Percentiles rank a stretch among this genome's conserved stretches.
phyloP scores from a whole-genome alignment of 1,140 invertebrate genomes.

The Nymphalis io region DNA sequence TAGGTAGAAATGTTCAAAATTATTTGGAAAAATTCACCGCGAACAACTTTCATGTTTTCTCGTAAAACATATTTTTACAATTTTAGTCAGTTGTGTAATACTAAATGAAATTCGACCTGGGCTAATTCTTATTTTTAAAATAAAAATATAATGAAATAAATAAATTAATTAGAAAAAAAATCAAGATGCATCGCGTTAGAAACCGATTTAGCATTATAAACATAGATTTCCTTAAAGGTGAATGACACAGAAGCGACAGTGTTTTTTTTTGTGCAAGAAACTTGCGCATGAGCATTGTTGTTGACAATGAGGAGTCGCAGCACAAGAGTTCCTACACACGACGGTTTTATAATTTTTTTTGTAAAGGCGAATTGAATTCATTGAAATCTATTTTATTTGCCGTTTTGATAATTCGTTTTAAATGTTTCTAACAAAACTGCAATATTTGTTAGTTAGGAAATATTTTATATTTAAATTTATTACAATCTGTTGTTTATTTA shows the following conservation, averaged over 20 bases:
- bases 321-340: constrained; percentile 25
- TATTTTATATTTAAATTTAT: too few species aligned
- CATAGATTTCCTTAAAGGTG: constrained; percentile 56
- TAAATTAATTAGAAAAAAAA: not conserved
- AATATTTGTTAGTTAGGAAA: not conserved
- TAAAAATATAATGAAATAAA: not conserved
- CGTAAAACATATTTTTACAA: too few species aligned
- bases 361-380: not conserved
- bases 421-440: not conserved
- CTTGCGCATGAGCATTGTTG: constrained; percentile 45
- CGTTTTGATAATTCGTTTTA: not conserved
- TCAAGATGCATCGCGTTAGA: constrained; percentile 1
- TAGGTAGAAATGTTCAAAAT: too few species aligned
- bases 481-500: too few species aligned
- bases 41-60: too few species aligned
- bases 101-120: too few species aligned
- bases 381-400: not conserved
- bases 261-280: constrained; percentile 50
- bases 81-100: too few species aligned
- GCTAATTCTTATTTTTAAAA: too few species aligned
- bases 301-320: constrained; percentile 23
- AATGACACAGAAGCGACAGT: constrained; percentile 50
- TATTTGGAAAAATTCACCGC: too few species aligned
- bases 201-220: constrained; percentile 49
- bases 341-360: not conserved